Evolutionary conservation across 2,888 invertebrate genomes (phyloP).

Genomic region (Phytoseiulus persimilis): DNA sequence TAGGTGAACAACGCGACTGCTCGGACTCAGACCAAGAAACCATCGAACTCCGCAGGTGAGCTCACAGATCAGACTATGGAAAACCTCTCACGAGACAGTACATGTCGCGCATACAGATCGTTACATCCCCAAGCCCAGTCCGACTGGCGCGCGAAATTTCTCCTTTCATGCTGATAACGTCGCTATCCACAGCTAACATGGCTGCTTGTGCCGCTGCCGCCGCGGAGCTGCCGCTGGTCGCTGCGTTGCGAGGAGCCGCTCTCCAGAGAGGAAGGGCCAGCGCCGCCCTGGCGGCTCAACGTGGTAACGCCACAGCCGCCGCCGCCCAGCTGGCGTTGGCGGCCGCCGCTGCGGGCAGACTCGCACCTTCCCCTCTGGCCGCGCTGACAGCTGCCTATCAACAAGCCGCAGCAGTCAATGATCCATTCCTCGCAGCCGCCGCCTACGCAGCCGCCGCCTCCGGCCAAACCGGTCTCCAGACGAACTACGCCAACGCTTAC

Average conservation of each 20-base stretch:
- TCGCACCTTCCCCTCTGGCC: conserved; percentile 47
- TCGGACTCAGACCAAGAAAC: conserved; percentile 97
- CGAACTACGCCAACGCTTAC: conserved; percentile 35
- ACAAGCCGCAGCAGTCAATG: conserved; percentile 13
- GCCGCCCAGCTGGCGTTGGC: conserved; percentile 29
- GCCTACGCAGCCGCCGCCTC: conserved; percentile 60
- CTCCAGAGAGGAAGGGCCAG: conserved; percentile 65
- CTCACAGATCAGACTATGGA: conserved; percentile 54
- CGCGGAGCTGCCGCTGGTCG: conserved; percentile 53
- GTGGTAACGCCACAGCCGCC: conserved; percentile 36
- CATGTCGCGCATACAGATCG: too few relatives aligned
- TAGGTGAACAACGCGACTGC: conserved; percentile 99
- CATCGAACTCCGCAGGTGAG: conserved; percentile 76
- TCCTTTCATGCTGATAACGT: not conserved
- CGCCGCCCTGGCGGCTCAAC: conserved; percentile 43
- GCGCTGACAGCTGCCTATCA: conserved; percentile 36
- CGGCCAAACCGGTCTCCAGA: conserved; percentile 50
- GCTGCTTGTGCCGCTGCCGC: conserved; percentile 29
- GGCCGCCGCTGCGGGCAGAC: conserved; percentile 42
- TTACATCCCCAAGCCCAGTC: too few relatives aligned
- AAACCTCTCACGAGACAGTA: too few relatives aligned
- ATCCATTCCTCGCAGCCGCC: conserved; percentile 32
- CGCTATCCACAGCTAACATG: conserved; percentile 29
- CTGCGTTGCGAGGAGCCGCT: conserved; percentile 72
- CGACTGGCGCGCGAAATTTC: too few relatives aligned